phyloP scores from a whole-genome alignment of 2,888 invertebrate species.

The Macaria liturata region DNA sequence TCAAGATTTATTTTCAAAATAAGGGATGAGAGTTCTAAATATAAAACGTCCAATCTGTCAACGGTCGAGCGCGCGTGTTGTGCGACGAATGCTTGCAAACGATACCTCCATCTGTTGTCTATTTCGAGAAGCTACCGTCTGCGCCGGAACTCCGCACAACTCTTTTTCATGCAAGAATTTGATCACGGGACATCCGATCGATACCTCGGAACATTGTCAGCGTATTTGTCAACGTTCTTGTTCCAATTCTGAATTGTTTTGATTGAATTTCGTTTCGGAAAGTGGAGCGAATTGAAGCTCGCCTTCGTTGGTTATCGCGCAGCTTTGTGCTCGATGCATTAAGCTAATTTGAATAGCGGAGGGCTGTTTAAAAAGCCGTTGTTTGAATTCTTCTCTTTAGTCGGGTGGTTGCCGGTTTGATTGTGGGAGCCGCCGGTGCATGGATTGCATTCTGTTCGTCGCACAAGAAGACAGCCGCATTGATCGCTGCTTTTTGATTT shows the following conservation, averaged over 20 bases:
- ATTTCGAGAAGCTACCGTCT: slow-evolving; percentile 74
- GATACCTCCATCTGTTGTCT: slow-evolving; percentile 77
- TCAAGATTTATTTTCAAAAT: slow-evolving; percentile 62
- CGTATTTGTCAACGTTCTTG: slow-evolving; percentile 42
- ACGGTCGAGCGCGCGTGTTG: slow-evolving; percentile 78
- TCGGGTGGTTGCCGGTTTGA: slow-evolving; percentile 63
- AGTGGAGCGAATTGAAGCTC: slow-evolving; percentile 57
- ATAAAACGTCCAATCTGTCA: slow-evolving; percentile 80
- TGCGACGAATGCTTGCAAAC: slow-evolving; percentile 76
- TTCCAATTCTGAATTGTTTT: slow-evolving; percentile 50
- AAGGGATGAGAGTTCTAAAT: slow-evolving; percentile 75
- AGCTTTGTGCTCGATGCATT: slow-evolving; percentile 77
- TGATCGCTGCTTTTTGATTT: slow-evolving; percentile 67
- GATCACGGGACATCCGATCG: slow-evolving; percentile 49
- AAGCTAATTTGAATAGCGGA: slow-evolving; percentile 82
- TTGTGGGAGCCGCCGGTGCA: slow-evolving; percentile 70
- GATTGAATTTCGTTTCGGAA: slow-evolving; percentile 55
- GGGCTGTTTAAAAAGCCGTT: slow-evolving; percentile 75
- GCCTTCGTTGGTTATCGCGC: slow-evolving; percentile 70
- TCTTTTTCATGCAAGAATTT: slow-evolving; percentile 55
- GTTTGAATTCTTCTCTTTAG: slow-evolving; percentile 77
- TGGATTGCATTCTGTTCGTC: slow-evolving; percentile 71
- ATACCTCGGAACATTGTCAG: slow-evolving; percentile 40
- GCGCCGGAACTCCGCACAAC: slow-evolving; percentile 68
- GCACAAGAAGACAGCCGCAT: slow-evolving; percentile 67